Evolutionary conservation across 2,113 vertebrate species (phyloP), one percentile per base, ranked within the genome.

Genomic region (Embiotoca jacksoni): DNA sequence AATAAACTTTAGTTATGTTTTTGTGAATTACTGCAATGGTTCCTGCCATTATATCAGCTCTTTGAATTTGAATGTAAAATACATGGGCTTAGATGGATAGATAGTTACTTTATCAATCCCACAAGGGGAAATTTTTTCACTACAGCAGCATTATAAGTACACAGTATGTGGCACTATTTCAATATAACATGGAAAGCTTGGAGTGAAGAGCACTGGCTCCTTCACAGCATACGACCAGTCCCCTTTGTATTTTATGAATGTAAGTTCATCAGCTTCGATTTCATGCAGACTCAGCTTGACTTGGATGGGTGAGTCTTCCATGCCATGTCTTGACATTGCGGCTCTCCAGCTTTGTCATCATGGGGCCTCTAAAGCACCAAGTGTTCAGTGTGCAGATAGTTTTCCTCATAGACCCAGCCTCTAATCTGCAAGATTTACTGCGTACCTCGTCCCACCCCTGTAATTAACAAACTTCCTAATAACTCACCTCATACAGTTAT

Each of bases 381-480:
- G 78, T 86, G 75, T 84, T 89, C 87, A 88, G 86, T 69, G 89
- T 90, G 88, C 69, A 85, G 88, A 92, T 93, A 88, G 83, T 91
- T 92, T 91, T 88, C 53, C 82, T 91, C 88, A 64, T 73, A 71
- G 78, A 76, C 74, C 81, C 75, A 91, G 92, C 83, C 92, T 95
- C 86, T 95, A 94, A 94, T 95, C 89, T 88, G 60, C 23, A 33
- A 89, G 89, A 95, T 94, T 94, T 93, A 94, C 71, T 57, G 37
- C 55, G 39, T 90, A 84, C 63, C 83, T 80, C 36, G 54, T 66
- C 68, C 89, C 77, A 70, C 84, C 91, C 91, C 87, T 23, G 83
- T 92, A 93, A 91, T 94, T 89, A 93, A 88, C 74, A 84, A 86
- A 81, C 83, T 88, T 92, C 81, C 90, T 94, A 94, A 93, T 94